Percentiles rank a stretch among this genome's conserved stretches.
Conservation (phyloP, 2,797 vertebrate species). For the Crenichthys baileyi region DNA sequence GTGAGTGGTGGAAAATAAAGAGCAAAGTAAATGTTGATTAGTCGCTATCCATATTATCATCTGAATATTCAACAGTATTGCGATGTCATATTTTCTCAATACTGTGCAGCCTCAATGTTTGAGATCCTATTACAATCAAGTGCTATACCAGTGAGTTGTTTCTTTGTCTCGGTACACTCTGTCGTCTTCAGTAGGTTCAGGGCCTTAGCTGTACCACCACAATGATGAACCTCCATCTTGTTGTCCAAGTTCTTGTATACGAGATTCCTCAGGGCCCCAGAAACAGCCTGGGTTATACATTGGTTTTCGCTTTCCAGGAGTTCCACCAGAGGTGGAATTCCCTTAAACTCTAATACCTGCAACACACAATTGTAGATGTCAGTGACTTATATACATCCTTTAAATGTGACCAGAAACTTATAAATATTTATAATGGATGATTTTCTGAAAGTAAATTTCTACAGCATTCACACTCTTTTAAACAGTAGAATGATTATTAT, state of each 20-base stretch:
- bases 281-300: slow-evolving; percentile 81
- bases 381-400: background rate
- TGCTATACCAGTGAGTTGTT: slow-evolving; percentile 88
- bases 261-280: slow-evolving; percentile 90
- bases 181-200: slow-evolving; percentile 86
- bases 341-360: slow-evolving; percentile 84
- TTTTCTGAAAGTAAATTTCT: too few relatives aligned
- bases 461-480: background rate
- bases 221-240: slow-evolving; percentile 86
- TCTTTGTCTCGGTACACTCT: slow-evolving; percentile 86
- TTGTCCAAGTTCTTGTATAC: slow-evolving; percentile 86
- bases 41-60: background rate
- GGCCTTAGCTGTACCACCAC: slow-evolving; percentile 83
- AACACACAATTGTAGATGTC: background rate
- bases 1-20: background rate
- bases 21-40: background rate
- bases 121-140: background rate
- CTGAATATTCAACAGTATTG: background rate
- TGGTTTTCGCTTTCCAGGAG: slow-evolving; percentile 84
- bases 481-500: background rate
- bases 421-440: too few relatives aligned
- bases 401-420: too few relatives aligned
- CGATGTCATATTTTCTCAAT: background rate
- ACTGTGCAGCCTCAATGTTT: background rate
- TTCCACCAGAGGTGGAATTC: slow-evolving; percentile 85